Evolutionary conservation across 2,113 vertebrate genomes (phyloP), one percentile per base, ranked within the genome.

Genomic region (Ptyas mucosa): DNA sequence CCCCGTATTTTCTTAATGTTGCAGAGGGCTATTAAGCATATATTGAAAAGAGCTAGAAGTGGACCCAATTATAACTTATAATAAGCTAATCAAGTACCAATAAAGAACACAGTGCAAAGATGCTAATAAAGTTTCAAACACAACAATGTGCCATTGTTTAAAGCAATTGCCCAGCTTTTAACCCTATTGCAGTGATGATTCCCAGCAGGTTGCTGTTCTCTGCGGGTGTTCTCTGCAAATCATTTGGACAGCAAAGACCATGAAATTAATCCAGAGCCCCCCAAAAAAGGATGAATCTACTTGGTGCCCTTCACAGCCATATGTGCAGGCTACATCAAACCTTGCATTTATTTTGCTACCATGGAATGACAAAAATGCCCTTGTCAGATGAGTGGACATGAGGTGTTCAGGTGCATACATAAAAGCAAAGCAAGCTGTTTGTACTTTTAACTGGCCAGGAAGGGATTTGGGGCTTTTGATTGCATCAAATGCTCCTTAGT

Each of bases 241-340:
- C 98, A 99, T 99, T 98, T 97, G 97, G 98, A 98, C 98, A 98
- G 97, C 97, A 96, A 96, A 97, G 97, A 99, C 98, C 98, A 97
- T 99, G 98, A 99, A 99, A 99, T 99, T 98, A 96, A 97, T 97
- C 97, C 98, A 98, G 98, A 95, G 95, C 34, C 34, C 18, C 85
- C 97, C 98, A 97, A 94, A 95, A 97, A 98, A 96, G 97, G 98
- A 51, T 53, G 86, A 15, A 51, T 26, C n/a, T 98, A 98, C 97
- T 97, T 96, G 93, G 95, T 81, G 97, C 97, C 97, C 97, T 97
- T 96, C 95, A 96, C 96, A 94, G 95, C 97, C 97, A 97, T 97
- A 94, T 96, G 95, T 95, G 95, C 94, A 97, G 96, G 94, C 96
- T 97, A 97, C 96, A 97, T 97, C 97, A 97, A 97, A 96, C 97